phyloP scores from a whole-genome alignment of 2,113 vertebrate genomes.

The Anolis sagrei region DNA sequence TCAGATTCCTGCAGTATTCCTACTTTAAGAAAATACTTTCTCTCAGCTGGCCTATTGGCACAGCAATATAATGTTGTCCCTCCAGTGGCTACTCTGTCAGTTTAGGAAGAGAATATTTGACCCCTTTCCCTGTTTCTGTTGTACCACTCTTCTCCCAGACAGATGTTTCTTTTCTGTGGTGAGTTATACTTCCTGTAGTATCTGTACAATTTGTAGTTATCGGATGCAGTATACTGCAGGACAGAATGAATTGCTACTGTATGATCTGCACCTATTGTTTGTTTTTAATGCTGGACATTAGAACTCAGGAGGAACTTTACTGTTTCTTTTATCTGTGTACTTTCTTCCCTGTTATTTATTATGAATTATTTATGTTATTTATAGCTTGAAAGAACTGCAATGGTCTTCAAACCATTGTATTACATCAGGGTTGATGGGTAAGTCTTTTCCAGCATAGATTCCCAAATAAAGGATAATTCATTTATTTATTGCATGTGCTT shows the following conservation, averaged over 20 bases:
- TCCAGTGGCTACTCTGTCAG: not conserved
- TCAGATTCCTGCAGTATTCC: not conserved
- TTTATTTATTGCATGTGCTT: too few species aligned
- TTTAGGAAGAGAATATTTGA: not conserved
- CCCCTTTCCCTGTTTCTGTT: not conserved
- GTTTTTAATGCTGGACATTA: not conserved
- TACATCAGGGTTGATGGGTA: slow-evolving; percentile 7
- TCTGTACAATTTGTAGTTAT: not conserved
- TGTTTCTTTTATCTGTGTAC: not conserved
- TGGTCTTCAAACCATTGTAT: not conserved
- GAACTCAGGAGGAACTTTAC: not conserved
- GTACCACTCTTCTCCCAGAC: not conserved
- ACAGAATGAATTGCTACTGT: not conserved
- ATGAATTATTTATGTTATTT: slow-evolving; percentile 18
- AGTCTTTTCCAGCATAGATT: not conserved
- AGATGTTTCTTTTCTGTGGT: not conserved
- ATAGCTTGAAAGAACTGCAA: not conserved
- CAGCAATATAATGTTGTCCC: not conserved
- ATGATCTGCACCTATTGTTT: not conserved
- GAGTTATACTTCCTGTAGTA: not conserved
- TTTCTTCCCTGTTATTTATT: slow-evolving; percentile 27
- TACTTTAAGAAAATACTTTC: not conserved
- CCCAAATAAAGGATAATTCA: too few species aligned
- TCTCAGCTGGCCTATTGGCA: not conserved
- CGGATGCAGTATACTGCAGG: not conserved